Percentiles rank a stretch among this genome's conserved stretches.
Conservation (phyloP, 2,888 invertebrate species). For the Troglohyphantes excavatus region DNA sequence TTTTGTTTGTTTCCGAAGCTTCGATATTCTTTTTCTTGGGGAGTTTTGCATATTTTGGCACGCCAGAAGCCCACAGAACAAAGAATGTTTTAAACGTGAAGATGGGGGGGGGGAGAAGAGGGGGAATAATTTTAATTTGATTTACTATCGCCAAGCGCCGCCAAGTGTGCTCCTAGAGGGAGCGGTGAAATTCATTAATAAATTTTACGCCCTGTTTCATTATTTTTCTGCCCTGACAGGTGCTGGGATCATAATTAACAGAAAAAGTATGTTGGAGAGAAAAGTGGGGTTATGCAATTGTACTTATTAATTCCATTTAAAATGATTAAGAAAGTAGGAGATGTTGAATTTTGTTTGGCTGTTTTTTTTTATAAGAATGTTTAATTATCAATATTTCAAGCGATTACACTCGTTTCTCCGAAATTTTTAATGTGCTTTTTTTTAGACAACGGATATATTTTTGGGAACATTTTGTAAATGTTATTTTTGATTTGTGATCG, state of each 20-base stretch:
- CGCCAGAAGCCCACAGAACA: slow-evolving; percentile 2
- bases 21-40: slow-evolving; percentile 37
- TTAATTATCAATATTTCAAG: too few species aligned
- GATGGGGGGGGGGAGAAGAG: neutral
- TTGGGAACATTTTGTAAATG: too few species aligned
- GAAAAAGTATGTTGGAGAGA: neutral
- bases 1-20: slow-evolving; percentile 28
- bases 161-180: neutral
- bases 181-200: slow-evolving; percentile 50
- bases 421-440: too few species aligned
- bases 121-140: slow-evolving; percentile 12
- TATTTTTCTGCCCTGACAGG: slow-evolving; percentile 13
- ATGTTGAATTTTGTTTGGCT: too few species aligned
- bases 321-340: neutral
- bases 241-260: slow-evolving; percentile 44
- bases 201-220: slow-evolving; percentile 40
- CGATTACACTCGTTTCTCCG: too few species aligned
- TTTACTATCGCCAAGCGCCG: neutral
- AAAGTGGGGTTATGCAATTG: slow-evolving; percentile 18
- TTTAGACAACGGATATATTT: too few species aligned
- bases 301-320: slow-evolving; percentile 34
- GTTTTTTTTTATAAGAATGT: too few species aligned
- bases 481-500: too few species aligned
- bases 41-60: slow-evolving; percentile 64
- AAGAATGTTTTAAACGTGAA: slow-evolving; percentile 3